Conservation (phyloP, 2,888 invertebrate species). For the Apodemia duryi region DNA sequence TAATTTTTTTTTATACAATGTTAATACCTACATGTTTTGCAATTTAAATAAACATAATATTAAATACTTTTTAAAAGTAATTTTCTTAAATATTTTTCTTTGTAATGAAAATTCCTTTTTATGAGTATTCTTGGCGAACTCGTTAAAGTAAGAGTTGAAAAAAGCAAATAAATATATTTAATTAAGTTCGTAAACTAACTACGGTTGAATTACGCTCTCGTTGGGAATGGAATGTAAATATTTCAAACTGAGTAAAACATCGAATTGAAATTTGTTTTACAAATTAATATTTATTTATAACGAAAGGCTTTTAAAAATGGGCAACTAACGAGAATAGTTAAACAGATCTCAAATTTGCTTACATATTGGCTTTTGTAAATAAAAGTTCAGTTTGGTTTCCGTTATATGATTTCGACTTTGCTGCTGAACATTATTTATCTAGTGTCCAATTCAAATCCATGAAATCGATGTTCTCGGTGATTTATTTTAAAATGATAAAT, state of each 20-base stretch:
- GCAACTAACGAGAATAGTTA: conserved; percentile 79
- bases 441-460: conserved; percentile 65
- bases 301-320: conserved; percentile 73
- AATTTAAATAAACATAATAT: too few relatives aligned
- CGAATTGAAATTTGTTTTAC: conserved; percentile 41
- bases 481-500: neutral
- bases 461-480: neutral
- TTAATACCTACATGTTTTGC: too few relatives aligned
- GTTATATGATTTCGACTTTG: conserved; percentile 67
- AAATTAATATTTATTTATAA: conserved; percentile 37
- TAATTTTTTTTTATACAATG: too few relatives aligned
- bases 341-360: conserved; percentile 75
- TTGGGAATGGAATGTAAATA: neutral
- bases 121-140: too few relatives aligned
- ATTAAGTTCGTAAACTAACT: neutral
- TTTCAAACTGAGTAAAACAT: conserved; percentile 1
- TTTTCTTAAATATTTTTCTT: too few relatives aligned
- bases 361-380: conserved; percentile 78
- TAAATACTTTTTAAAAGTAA: too few relatives aligned
- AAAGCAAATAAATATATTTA: neutral
- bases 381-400: conserved; percentile 78
- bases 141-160: too few relatives aligned
- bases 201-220: too few relatives aligned
- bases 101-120: too few relatives aligned
- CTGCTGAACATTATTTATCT: conserved; percentile 69